Percentiles rank a stretch among this genome's conserved stretches.
Evolutionary conservation across 2,113 vertebrate species (phyloP).

Genomic region (Eretmochelys imbricata): DNA sequence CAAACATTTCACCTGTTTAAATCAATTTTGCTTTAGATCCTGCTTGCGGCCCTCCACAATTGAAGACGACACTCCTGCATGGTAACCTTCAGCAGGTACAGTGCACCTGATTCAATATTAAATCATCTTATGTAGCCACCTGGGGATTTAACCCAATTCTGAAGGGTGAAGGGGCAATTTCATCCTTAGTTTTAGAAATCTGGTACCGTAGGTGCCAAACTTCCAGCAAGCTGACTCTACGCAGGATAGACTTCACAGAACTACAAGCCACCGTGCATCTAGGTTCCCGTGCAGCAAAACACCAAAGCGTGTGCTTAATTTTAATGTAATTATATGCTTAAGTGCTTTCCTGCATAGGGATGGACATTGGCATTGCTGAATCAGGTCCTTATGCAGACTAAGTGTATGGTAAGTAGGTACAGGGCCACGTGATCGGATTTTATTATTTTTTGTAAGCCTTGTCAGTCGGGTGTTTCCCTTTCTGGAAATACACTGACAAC

Average conservation of each 20-base stretch:
- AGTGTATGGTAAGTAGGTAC: background rate
- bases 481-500: conserved; percentile 31
- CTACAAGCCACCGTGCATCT: conserved; percentile 24
- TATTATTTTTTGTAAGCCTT: conserved; percentile 32
- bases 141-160: background rate
- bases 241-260: conserved; percentile 35
- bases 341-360: background rate
- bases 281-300: background rate
- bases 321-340: background rate
- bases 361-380: conserved; percentile 5
- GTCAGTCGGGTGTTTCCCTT: conserved; percentile 54
- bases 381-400: background rate
- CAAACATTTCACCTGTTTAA: conserved; percentile 40
- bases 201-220: conserved; percentile 10
- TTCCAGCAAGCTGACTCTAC: background rate
- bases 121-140: conserved; percentile 12
- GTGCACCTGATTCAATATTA: conserved; percentile 5
- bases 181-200: conserved; percentile 32
- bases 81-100: background rate
- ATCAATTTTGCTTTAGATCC: conserved; percentile 34
- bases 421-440: conserved; percentile 14
- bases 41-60: conserved; percentile 16
- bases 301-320: conserved; percentile 33
- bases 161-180: conserved; percentile 28
- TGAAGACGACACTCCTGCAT: background rate